Evolutionary conservation across 2,888 invertebrate species (phyloP).

Genomic region (Apodemia zela): DNA sequence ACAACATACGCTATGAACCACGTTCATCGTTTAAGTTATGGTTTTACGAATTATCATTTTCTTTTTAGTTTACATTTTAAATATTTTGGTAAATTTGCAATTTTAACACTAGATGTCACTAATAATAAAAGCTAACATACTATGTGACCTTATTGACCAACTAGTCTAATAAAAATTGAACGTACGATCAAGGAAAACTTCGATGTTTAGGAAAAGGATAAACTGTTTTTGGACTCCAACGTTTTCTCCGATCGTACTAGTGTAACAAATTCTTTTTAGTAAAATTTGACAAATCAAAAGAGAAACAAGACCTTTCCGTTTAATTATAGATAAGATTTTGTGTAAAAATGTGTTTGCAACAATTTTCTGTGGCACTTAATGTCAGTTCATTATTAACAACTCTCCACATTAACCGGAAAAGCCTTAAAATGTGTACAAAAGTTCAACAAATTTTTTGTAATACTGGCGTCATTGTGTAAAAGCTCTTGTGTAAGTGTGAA

Average conservation of each 20-base stretch:
- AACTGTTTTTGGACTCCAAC: constrained; percentile 18
- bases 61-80: constrained; percentile 43
- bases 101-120: constrained; percentile 78
- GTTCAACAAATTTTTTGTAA: constrained; percentile 36
- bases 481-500: constrained; percentile 68
- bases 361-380: constrained; percentile 59
- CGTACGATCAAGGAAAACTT: constrained; percentile 26
- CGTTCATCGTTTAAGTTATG: constrained; percentile 55
- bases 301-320: constrained; percentile 33
- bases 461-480: constrained; percentile 52
- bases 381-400: constrained; percentile 59
- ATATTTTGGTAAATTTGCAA: constrained; percentile 61
- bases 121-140: constrained; percentile 75
- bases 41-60: constrained; percentile 38
- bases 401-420: constrained; percentile 44
- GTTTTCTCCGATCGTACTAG: constrained; percentile 36
- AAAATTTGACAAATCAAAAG: constrained; percentile 21
- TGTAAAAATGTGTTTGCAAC: constrained; percentile 44
- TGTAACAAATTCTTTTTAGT: constrained; percentile 33
- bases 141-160: constrained; percentile 44
- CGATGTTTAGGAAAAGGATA: constrained; percentile 19
- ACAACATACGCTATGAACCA: constrained; percentile 67
- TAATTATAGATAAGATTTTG: constrained; percentile 43
- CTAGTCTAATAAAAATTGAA: constrained; percentile 29
- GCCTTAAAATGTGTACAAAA: constrained; percentile 32